Evolutionary conservation across 2,888 invertebrate genomes (phyloP).

Genomic region (Cylloceria caligata): DNA sequence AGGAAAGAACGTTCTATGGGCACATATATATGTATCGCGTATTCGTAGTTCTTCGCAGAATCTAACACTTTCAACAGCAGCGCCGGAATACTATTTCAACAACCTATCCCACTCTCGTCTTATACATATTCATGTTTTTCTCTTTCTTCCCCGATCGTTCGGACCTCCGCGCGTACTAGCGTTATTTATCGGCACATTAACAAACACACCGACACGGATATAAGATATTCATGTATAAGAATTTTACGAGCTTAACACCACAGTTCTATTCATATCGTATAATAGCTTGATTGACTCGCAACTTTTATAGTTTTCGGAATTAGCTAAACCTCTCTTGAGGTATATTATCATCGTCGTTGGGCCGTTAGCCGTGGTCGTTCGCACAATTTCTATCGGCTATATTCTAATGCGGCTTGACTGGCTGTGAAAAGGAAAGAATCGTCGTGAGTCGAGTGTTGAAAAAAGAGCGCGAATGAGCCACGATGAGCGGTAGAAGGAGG

Average conservation of each 20-base stretch:
- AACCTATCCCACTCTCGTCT: constrained; percentile 48
- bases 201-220: constrained; percentile 58
- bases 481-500: constrained; percentile 31
- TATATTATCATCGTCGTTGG: constrained; percentile 50
- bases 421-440: constrained; percentile 11
- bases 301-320: constrained; percentile 66
- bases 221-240: constrained; percentile 54
- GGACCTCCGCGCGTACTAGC: constrained; percentile 31
- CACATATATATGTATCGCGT: constrained; percentile 17
- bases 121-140: constrained; percentile 62
- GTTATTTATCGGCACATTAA: constrained; percentile 67
- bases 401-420: constrained; percentile 33
- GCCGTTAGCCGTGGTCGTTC: constrained; percentile 46
- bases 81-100: constrained; percentile 37
- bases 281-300: constrained; percentile 67
- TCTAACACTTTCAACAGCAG: constrained; percentile 16
- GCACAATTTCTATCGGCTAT: constrained; percentile 49
- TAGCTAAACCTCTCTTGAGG: constrained; percentile 42
- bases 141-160: constrained; percentile 45
- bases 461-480: constrained; percentile 5
- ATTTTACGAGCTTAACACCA: constrained; percentile 57
- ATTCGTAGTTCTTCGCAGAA: constrained; percentile 12
- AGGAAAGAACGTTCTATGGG: constrained; percentile 41
- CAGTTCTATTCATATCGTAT: constrained; percentile 59
- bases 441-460: background rate